Conservation (phyloP, 2,888 invertebrate genomes). For the Oconnorella tubifera region DNA sequence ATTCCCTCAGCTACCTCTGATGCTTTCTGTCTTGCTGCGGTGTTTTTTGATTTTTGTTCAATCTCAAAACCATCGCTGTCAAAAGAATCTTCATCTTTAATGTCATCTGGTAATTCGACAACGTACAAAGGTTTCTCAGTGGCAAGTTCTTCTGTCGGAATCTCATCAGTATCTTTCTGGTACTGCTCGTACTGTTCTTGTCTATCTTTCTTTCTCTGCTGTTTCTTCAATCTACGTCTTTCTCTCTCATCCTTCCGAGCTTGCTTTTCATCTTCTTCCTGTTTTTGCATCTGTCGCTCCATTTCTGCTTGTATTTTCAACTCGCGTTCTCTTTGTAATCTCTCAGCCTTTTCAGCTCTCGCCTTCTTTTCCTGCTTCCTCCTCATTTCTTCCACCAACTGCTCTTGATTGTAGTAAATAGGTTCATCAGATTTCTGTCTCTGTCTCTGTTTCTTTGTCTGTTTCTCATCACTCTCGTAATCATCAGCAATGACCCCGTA, state of each 20-base stretch:
- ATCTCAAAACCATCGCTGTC: slow-evolving; percentile 19
- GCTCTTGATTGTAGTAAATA: slow-evolving; percentile 8
- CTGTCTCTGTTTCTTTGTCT: slow-evolving; percentile 1
- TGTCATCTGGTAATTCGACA: slow-evolving; percentile 1
- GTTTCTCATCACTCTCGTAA: neutral
- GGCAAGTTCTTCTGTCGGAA: slow-evolving; percentile 20
- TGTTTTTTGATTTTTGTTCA: neutral
- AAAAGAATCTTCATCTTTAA: slow-evolving; percentile 13
- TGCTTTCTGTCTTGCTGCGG: slow-evolving; percentile 2
- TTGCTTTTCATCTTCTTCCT: slow-evolving; percentile 5
- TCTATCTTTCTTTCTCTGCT: slow-evolving; percentile 6
- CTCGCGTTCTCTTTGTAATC: neutral
- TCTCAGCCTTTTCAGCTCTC: neutral
- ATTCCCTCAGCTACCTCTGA: slow-evolving; percentile 16
- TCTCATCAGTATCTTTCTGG: slow-evolving; percentile 19
- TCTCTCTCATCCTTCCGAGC: slow-evolving; percentile 10
- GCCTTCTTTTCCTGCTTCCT: slow-evolving; percentile 12
- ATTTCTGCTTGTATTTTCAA: slow-evolving; percentile 6
- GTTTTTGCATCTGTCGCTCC: slow-evolving; percentile 7
- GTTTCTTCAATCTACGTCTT: slow-evolving; percentile 14
- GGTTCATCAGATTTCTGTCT: slow-evolving; percentile 4
- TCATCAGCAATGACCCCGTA: neutral
- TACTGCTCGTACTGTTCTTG: slow-evolving; percentile 22
- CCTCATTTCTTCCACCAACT: slow-evolving; percentile 11
- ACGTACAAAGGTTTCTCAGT: slow-evolving; percentile 10